Conservation (phyloP, 2,797 vertebrate genomes). For the Silurus aristotelis region DNA sequence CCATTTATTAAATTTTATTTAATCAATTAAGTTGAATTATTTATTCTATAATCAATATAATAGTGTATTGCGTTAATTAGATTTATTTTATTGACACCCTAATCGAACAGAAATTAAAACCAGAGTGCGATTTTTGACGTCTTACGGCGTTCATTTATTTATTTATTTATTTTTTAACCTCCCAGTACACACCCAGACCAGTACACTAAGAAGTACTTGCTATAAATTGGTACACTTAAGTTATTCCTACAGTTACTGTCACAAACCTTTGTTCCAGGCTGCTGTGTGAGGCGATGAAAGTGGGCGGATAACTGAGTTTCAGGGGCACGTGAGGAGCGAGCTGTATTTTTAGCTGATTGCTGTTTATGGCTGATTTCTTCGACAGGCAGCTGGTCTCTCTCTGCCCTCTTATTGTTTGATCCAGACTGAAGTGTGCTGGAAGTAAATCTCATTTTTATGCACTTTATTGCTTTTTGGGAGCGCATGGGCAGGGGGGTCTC, state of each 20-base stretch:
- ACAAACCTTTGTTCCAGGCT: neutral
- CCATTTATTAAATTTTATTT: too few relatives aligned
- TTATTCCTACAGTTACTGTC: neutral
- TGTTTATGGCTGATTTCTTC: conserved; percentile 38
- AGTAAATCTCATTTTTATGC: conserved; percentile 55
- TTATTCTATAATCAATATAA: too few relatives aligned
- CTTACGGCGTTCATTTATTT: neutral
- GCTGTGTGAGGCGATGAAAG: neutral
- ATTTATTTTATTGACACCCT: too few relatives aligned
- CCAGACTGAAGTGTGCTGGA: conserved; percentile 61
- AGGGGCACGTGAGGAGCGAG: conserved; percentile 18
- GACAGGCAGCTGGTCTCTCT: conserved; percentile 65
- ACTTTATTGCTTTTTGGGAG: conserved; percentile 58
- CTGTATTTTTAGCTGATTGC: conserved; percentile 50
- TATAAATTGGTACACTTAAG: neutral
- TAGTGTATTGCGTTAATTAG: too few relatives aligned
- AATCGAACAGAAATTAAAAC: too few relatives aligned
- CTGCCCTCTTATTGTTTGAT: conserved; percentile 58
- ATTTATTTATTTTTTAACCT: neutral
- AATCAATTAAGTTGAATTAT: too few relatives aligned
- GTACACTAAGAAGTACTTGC: neutral
- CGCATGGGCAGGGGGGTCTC: neutral
- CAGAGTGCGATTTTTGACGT: neutral
- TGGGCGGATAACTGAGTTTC: conserved; percentile 35
- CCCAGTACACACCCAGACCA: neutral